Evolutionary conservation across 1,140 invertebrate genomes (phyloP), one percentile per base, ranked within the genome.

Genomic region (Drosophila sechellia): DNA sequence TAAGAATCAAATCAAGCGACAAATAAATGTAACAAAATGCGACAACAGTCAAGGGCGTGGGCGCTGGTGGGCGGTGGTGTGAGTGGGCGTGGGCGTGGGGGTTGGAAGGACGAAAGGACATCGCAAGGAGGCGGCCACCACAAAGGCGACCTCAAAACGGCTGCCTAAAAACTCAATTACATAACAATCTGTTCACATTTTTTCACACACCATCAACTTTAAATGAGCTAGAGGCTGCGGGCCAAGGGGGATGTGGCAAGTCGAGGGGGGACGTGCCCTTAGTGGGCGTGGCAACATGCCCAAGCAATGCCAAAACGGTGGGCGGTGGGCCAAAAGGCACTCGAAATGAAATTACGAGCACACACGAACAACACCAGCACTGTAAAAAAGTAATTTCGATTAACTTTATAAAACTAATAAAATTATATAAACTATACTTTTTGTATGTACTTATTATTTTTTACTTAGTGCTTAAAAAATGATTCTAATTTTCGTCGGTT

Each of bases 131-230:
- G 60, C 83, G 57, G 72, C 79, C 84, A 77, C 79, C 84, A 70
- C 79, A 89, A 89, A 89, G 84, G 61, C 85, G 79, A 89, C 84
- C 84, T 89, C 84, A 89, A 87, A 89, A 89, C 85, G 84, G 77
- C 80, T 80, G 86, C 80, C 81, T 90, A 90, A 89, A 91, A 91
- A 91, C 90, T 91, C 90, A 91, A 91, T 91, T 91, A 91, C 90
- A 91, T 90, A 91, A 91, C 90, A 91, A 91, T 91, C 90, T 91
- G 90, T 91, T 91, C 90, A 91, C 90, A 91, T 91, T 91, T 91
- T 90, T 91, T 91, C 81, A 91, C 85, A 91, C 90, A 91, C 90
- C 90, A 91, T 91, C 90, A 91, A 91, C 90, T 91, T 78, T 87
- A 91, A 91, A 91, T 91, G 90, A 91, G 85, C 90, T 77, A 46